A percentile compares a stretch with the other conserved stretches of the same genome.
Evolutionary conservation across 2,113 vertebrate species (phyloP).

Genomic region (Oryzias woworae): DNA sequence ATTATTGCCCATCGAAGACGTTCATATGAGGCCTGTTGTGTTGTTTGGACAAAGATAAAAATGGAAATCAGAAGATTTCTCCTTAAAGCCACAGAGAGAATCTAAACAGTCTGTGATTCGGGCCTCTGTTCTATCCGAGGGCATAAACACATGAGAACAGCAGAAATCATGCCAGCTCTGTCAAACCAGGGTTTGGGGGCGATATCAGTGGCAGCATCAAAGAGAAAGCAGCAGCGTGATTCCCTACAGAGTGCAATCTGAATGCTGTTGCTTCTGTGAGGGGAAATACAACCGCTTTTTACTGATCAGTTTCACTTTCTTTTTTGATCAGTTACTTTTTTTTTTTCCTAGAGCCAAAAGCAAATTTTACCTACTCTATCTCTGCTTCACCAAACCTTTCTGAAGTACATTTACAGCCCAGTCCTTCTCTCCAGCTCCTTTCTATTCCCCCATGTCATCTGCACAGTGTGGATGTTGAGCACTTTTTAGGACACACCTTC

Average conservation of each 20-base stretch:
- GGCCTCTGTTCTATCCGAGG: slow-evolving; percentile 13
- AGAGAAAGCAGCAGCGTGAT: slow-evolving; percentile 21
- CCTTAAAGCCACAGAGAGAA: not conserved
- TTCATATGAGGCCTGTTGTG: too few relatives aligned
- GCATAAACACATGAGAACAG: slow-evolving; percentile 22
- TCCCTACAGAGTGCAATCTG: slow-evolving; percentile 23
- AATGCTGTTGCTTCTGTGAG: slow-evolving; percentile 10
- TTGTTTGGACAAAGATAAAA: too few relatives aligned
- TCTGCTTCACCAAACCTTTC: not conserved
- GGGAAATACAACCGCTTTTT: slow-evolving; percentile 15
- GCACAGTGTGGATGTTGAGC: too few relatives aligned
- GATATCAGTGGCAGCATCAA: slow-evolving; percentile 44
- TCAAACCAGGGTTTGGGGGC: slow-evolving; percentile 22
- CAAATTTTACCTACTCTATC: slow-evolving; percentile 3
- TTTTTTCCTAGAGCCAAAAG: slow-evolving; percentile 9
- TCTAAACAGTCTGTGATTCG: slow-evolving; percentile 1
- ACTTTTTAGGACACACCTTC: too few relatives aligned
- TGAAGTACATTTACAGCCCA: not conserved
- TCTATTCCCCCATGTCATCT: not conserved
- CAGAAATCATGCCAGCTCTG: slow-evolving; percentile 11
- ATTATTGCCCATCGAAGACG: too few relatives aligned
- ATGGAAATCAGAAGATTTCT: not conserved
- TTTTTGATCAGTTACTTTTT: not conserved
- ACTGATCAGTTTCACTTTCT: not conserved
- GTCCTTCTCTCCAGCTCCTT: not conserved